phyloP scores from a whole-genome alignment of 2,797 vertebrate genomes.

The Micrastur ruficollis region DNA sequence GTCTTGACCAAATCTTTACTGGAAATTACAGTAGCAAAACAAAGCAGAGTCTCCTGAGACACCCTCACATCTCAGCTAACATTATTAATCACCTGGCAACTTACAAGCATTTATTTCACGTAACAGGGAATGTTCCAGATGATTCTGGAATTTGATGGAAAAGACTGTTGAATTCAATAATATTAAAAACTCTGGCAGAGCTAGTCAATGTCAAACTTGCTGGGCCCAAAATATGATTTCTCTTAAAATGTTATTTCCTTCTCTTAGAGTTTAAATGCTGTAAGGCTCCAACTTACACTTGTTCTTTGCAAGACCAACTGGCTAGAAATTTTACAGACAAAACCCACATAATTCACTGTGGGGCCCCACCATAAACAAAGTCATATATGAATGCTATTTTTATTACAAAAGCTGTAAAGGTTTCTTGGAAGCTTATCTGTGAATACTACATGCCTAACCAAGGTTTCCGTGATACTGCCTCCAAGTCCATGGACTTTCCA shows the following conservation, averaged over 20 bases:
- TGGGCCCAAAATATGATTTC: constrained; percentile 28
- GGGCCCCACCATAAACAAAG: constrained; percentile 44
- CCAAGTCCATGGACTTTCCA: constrained; percentile 5
- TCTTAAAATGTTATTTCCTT: constrained; percentile 40
- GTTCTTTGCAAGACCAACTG: constrained; percentile 12
- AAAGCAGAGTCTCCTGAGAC: constrained; percentile 52
- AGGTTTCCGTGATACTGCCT: constrained; percentile 14
- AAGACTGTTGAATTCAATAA: constrained; percentile 28
- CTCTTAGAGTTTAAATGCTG: not conserved
- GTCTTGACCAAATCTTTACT: constrained; percentile 65
- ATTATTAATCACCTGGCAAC: constrained; percentile 64
- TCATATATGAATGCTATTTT: constrained; percentile 42
- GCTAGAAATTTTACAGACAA: constrained; percentile 6
- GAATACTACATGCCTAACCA: not conserved
- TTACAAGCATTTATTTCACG: not conserved
- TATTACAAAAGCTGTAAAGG: constrained; percentile 42
- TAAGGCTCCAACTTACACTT: not conserved
- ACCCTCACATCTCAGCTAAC: constrained; percentile 48
- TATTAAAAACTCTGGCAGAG: constrained; percentile 42
- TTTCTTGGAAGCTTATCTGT: constrained; percentile 59
- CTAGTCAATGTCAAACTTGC: not conserved
- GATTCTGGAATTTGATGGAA: constrained; percentile 57
- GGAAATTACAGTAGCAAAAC: constrained; percentile 73
- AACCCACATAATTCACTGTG: not conserved
- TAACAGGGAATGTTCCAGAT: constrained; percentile 38